These are phyloP conservation scores for Pontoporia blainvillei DNA, from an alignment of 2,113 vertebrate genomes.

Conservation along the genomic window DNA sequence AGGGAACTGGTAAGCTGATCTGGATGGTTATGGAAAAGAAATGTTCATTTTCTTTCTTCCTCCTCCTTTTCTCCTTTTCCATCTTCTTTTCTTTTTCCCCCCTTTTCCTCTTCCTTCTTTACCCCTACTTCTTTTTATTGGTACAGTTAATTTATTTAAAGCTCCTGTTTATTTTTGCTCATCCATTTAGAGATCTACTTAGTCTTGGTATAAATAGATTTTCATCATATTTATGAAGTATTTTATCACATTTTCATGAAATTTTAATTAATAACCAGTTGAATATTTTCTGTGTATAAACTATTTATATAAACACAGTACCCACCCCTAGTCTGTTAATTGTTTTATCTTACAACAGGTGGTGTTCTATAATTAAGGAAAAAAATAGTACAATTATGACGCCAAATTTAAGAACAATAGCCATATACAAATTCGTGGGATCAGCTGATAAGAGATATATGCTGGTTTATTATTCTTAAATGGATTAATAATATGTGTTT, in stretches of 20 bases:
- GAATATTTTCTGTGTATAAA: constrained; percentile 30
- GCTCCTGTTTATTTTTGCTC: not conserved
- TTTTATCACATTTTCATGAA: constrained; percentile 13
- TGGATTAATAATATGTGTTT: not conserved
- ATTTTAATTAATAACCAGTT: not conserved
- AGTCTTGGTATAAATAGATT: not conserved
- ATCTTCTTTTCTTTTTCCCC: not conserved
- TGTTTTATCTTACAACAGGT: constrained; percentile 1
- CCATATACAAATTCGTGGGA: not conserved
- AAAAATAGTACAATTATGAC: not conserved
- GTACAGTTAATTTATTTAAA: not conserved
- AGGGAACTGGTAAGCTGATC: not conserved
- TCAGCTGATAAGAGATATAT: not conserved
- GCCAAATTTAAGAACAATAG: constrained; percentile 32
- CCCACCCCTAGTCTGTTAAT: not conserved
- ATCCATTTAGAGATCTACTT: not conserved
- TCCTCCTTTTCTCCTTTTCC: not conserved
- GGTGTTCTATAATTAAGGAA: not conserved
- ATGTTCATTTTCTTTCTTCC: not conserved
- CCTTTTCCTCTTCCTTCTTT: not conserved
- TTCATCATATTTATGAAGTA: not conserved
- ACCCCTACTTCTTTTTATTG: not conserved
- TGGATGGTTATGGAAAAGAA: not conserved
- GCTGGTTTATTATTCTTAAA: constrained; percentile 25
- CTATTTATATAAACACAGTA: not conserved